Evolutionary conservation across 2,113 vertebrate species (phyloP), one percentile per base, ranked within the genome.

Genomic region (Acanthochromis polyacanthus): DNA sequence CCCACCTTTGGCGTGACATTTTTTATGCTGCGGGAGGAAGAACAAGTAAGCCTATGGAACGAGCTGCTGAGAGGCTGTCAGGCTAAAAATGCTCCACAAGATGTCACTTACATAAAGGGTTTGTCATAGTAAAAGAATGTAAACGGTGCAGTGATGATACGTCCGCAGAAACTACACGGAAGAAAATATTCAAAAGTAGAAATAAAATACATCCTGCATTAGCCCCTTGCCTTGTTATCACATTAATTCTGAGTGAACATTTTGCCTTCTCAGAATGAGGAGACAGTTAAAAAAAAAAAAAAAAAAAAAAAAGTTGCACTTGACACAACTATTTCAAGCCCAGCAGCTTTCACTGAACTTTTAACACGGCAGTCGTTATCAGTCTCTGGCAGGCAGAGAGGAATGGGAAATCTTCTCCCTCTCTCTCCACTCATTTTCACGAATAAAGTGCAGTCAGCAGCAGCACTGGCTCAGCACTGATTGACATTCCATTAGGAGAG

Each of bases 1-100:
- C 98, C 98, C 90, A 99, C 97, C 84, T 99, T 99, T 22, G 98
- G 98, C 2, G 98, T 99, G 71, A 98, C 97, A 91, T 99, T 99
- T 95, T 99, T 98, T 38, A 99, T 98, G 88, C 98, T 99, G 94
- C 4, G 63, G 20, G 58, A 65, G 20, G 60, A 75, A 63, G 45
- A 75, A 56, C 52, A 43, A 55, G 28, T 1, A 69, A 52, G 57
- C 4, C 2, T 19, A 20, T 16, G 16, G 25, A 40, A 75, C 22
- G 48, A 4, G 4, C 30, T 61, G 11, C 11, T 53, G n/a, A 46
- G 20, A 60, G 10, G 36, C 36, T 10, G 36, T 38, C 36, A 62
- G 7, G 40, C 6, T 59, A 30, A 70, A 76, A 57, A 62, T 9
- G 15, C 40, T 20, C 30, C 8, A 9, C 14, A 43, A 43, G 40